Base-by-base conservation (phyloP, 2,888 invertebrate genomes). In the Magallana nippona region DNA sequence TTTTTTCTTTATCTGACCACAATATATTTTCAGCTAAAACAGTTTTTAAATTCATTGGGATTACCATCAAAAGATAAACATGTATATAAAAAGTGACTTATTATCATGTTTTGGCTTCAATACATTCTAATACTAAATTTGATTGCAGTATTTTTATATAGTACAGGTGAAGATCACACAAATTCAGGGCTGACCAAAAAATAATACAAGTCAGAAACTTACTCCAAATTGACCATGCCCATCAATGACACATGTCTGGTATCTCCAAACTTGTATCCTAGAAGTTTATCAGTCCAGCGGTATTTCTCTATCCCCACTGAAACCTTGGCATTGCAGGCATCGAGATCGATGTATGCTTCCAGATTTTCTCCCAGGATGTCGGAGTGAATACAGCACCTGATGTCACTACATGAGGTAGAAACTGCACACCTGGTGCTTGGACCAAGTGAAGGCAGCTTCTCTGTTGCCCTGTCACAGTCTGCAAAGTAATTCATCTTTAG, bases 261-360 rank as follows among this genome's bases (percentile, higher is more conserved):
- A 57, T 63, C 78, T 84, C 88, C 89, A 86, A 87, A 89, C 17
- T 79, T 62, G 78, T 88, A 89, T 11, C 82, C 82, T 3, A 89
- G 82, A 13, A 89, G 78, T 17, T 85, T 84, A 17, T 82, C 81
- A 17, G 81, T 87, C 13, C 84, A 81, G 44, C 83, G 84, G 27
- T 84, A 80, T 22, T 85, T 81, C 77, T 88, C 88, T 55, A 89
- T 86, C 17, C 86, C 87, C 1, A 88, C 79, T 17, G 82, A 62
- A 44, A 89, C 83, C 11, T 79, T 85, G 80, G 83, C 85, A 60
- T 84, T 83, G 79, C 89, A 89, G 17, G 87, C 57, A 57, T 89
- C 86, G 0, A 89, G 10, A 55, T 80, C 79, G 3, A 89, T n/a
- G 27, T 85, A 84, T 8, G 86, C 81, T 22, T 84, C 80, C 27